Conservation (phyloP, 1,140 invertebrate species). For the Philotrypesis tridentata region DNA sequence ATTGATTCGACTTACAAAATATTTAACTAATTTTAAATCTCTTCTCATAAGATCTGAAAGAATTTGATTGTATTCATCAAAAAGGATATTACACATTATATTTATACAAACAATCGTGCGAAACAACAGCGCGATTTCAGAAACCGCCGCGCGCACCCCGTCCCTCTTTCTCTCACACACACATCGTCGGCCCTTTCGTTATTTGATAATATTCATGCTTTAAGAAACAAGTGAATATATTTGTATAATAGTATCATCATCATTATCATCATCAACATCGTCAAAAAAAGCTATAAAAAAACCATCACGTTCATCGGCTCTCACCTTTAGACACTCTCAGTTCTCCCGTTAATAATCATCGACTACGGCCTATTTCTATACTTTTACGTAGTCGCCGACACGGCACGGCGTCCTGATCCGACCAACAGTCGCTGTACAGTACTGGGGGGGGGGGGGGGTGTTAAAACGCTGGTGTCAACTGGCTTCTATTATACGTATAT, state of each 20-base stretch:
- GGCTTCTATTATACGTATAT: too few species aligned
- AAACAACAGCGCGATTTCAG: background rate
- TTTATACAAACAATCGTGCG: background rate
- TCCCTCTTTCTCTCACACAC: too few species aligned
- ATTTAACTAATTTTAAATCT: constrained; percentile 28
- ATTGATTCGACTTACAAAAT: constrained; percentile 20
- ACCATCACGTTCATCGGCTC: too few species aligned
- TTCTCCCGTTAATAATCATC: background rate
- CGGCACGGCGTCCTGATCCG: background rate
- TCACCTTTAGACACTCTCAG: too few species aligned
- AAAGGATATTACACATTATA: constrained; percentile 1
- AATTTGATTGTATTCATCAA: constrained; percentile 19
- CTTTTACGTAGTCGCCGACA: background rate
- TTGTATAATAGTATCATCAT: background rate
- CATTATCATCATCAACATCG: background rate
- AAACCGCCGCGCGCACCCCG: background rate
- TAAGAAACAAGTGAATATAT: background rate
- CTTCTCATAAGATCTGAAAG: constrained; percentile 5
- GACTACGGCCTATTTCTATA: background rate
- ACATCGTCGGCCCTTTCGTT: background rate
- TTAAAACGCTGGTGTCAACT: too few species aligned
- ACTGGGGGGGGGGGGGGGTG: too few species aligned
- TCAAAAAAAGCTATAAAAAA: background rate
- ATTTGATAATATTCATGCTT: background rate
- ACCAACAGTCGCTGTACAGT: background rate